Conservation (phyloP, 2,113 vertebrate species). For the Dinomys branickii region DNA sequence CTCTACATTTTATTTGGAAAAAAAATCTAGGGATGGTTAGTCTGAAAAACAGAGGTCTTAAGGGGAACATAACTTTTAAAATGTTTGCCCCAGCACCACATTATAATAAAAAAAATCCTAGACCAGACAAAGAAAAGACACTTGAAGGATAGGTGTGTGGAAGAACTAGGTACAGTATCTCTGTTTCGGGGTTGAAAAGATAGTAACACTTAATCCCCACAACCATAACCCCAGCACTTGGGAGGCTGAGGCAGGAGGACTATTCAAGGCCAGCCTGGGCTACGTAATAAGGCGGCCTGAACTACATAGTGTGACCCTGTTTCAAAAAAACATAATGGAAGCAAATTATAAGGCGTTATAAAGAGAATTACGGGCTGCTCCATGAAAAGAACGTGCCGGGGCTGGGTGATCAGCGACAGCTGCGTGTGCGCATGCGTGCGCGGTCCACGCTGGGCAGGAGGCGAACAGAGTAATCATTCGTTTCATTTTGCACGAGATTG, state of each 20-base stretch:
- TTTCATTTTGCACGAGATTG: neutral
- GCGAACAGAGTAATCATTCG: neutral
- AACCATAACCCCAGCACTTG: neutral
- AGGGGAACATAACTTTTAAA: neutral
- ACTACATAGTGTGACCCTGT: neutral
- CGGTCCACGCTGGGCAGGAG: neutral
- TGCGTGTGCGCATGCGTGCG: neutral
- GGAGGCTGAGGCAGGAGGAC: neutral
- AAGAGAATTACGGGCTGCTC: neutral
- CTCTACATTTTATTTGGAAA: neutral
- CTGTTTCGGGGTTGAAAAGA: neutral
- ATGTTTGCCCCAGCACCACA: neutral
- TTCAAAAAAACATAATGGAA: neutral
- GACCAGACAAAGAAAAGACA: neutral
- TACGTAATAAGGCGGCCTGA: neutral
- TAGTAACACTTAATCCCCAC: neutral
- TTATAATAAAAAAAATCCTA: neutral
- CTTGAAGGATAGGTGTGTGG: neutral
- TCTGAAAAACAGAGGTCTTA: slow-evolving; percentile 3
- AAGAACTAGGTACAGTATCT: neutral
- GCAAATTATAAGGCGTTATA: neutral
- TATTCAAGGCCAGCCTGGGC: neutral
- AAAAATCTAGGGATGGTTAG: neutral
- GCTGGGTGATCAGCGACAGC: neutral
- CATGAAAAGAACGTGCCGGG: neutral